Evolutionary conservation across 2,797 vertebrate species (phyloP).

Genomic region (Linurgus olivaceus): DNA sequence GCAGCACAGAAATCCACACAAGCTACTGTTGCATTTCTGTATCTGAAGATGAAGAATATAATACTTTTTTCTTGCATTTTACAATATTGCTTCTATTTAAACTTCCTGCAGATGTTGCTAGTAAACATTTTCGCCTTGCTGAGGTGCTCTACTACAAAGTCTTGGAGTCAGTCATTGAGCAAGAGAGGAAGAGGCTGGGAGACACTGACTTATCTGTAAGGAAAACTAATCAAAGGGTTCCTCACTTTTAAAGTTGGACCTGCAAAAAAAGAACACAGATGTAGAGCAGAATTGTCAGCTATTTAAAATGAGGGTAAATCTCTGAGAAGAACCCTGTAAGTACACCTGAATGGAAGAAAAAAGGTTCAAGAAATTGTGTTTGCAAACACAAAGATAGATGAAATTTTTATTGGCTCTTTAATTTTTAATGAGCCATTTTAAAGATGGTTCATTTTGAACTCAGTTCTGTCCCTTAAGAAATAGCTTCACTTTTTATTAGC

Average conservation of each 20-base stretch:
- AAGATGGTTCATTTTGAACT: neutral
- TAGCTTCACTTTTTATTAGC: neutral
- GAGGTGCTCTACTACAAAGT: slow-evolving; percentile 93
- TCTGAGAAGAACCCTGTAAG: neutral
- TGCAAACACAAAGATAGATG: neutral
- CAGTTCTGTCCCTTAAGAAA: neutral
- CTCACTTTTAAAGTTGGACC: neutral
- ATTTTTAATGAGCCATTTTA: neutral
- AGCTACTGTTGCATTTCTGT: neutral
- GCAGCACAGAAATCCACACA: neutral
- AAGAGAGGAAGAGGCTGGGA: slow-evolving; percentile 89
- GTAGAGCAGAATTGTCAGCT: neutral
- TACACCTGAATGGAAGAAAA: neutral
- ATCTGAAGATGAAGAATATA: neutral
- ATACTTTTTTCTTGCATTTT: neutral
- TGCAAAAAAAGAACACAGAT: neutral
- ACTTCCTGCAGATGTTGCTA: slow-evolving; percentile 81
- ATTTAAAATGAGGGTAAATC: neutral
- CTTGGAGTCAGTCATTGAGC: slow-evolving; percentile 87
- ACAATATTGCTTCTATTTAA: neutral
- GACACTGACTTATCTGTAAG: slow-evolving; percentile 90
- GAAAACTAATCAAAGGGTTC: neutral
- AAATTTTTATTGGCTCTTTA: neutral
- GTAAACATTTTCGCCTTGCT: slow-evolving; percentile 86
- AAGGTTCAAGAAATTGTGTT: neutral